Conservation (phyloP, 2,888 invertebrate genomes). For the Syritta pipiens region DNA sequence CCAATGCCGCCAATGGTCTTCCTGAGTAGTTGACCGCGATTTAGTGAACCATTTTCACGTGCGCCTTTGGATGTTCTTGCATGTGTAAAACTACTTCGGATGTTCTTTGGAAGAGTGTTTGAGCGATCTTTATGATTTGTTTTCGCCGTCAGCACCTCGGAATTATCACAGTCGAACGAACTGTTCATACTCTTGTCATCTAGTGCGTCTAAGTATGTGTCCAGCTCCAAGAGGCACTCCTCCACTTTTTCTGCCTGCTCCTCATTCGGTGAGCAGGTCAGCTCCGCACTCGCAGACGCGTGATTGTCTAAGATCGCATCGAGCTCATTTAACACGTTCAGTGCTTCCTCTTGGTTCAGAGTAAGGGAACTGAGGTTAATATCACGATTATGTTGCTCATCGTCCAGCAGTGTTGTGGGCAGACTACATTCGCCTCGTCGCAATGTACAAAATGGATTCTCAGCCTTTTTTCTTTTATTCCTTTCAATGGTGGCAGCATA, state of each 20-base stretch:
- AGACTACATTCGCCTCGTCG: conserved; percentile 18
- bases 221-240: conserved; percentile 81
- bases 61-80: conserved; percentile 23
- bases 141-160: conserved; percentile 39
- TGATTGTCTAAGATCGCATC: conserved; percentile 76
- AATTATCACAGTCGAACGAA: conserved; percentile 64
- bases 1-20: conserved; percentile 58
- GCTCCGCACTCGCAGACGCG: conserved; percentile 70
- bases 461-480: conserved; percentile 61
- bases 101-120: conserved; percentile 61
- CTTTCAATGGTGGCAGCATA: conserved; percentile 50
- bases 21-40: conserved; percentile 55
- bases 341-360: conserved; percentile 72
- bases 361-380: conserved; percentile 52
- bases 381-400: conserved; percentile 15
- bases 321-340: conserved; percentile 75
- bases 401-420: conserved; percentile 32
- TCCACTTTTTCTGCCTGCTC: conserved; percentile 75
- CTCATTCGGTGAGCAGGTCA: conserved; percentile 39
- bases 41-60: conserved; percentile 34
- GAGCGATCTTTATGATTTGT: too few relatives aligned
- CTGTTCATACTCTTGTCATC: conserved; percentile 73
- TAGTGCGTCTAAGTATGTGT: conserved; percentile 80
- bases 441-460: conserved; percentile 72
- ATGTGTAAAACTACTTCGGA: conserved; percentile 35